A percentile compares a stretch with the other conserved stretches of the same genome.
Conservation (phyloP, 2,888 invertebrate genomes). For the Dicycla oo region DNA sequence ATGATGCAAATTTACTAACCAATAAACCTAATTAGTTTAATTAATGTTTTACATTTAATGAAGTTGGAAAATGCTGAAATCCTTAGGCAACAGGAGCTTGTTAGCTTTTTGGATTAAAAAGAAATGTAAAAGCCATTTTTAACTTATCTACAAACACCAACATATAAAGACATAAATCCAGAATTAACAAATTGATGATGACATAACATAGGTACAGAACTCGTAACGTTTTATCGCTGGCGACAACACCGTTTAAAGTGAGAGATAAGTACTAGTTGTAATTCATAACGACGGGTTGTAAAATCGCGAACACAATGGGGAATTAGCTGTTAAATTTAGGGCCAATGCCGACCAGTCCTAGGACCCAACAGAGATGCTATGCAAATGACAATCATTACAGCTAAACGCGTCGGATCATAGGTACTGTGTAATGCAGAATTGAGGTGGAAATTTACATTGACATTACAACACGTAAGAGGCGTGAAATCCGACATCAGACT, state of each 20-base stretch:
- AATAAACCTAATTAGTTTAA: background rate
- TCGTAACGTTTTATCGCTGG: conserved; percentile 68
- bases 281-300: conserved; percentile 78
- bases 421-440: conserved; percentile 56
- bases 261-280: conserved; percentile 76
- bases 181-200: conserved; percentile 55
- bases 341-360: conserved; percentile 70
- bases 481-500: conserved; percentile 46
- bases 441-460: conserved; percentile 61
- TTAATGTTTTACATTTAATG: background rate
- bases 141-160: background rate
- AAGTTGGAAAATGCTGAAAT: background rate
- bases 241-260: conserved; percentile 69
- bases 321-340: conserved; percentile 74
- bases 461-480: conserved; percentile 53
- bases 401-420: conserved; percentile 45
- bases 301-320: conserved; percentile 74
- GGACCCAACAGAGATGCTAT: conserved; percentile 54
- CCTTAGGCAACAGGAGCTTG: background rate
- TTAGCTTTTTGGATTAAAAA: background rate
- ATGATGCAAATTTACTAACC: background rate
- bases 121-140: background rate
- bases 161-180: conserved; percentile 41
- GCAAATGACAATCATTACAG: conserved; percentile 62
- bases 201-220: conserved; percentile 62